Base-by-base conservation (phyloP, 2,797 vertebrate genomes). In the Dromococcyx pavoninus region DNA sequence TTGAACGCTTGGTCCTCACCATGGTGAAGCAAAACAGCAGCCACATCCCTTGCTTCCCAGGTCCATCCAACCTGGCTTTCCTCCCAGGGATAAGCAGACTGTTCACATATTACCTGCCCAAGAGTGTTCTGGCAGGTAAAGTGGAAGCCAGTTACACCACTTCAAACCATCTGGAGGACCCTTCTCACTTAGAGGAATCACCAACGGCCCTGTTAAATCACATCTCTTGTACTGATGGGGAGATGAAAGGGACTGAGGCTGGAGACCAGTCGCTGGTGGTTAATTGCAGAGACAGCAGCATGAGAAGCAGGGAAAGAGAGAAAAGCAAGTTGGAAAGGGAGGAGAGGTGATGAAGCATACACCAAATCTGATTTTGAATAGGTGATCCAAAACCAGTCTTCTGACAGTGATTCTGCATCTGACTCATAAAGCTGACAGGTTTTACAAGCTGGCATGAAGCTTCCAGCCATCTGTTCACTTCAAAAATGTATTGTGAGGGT, bases 51-150 rank as follows among this genome's bases (percentile, higher is more conserved):
- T 44, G 2, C 16, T 24, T 69, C 11, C 39, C 62, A 37, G 23
- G 8, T 32, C 50, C 62, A 32, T 19, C 13, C n/a, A 65, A 18
- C 51, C 24, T 71, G 43, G 15, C 5, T 58, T n/a, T 61, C 17
- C 50, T 74, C 32, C 51, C 35, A 8, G 32, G 6, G 8, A 13
- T 32, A 30, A 54, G 37, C 1, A 5, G 32, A 37, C 3, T 8
- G 11, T 76, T 33, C 0, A 0, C 0, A 0, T 25, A 15, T 4
- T 27, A 5, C 18, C 51, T 48, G 48, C 18, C 48, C 53, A 50
- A 7, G 43, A 60, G 5, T 2, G 2, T 44, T 39, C 8, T 7
- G 21, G 64, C 41, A 93, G 37, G 41, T 43, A 69, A 23, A 35
- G 24, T 43, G 33, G 75, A 22, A 90, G 43, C 4, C n/a, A 23